These are phyloP conservation scores for Stratiomys singularior DNA, from an alignment of 2,888 invertebrate genomes.

Conservation along the genomic window DNA sequence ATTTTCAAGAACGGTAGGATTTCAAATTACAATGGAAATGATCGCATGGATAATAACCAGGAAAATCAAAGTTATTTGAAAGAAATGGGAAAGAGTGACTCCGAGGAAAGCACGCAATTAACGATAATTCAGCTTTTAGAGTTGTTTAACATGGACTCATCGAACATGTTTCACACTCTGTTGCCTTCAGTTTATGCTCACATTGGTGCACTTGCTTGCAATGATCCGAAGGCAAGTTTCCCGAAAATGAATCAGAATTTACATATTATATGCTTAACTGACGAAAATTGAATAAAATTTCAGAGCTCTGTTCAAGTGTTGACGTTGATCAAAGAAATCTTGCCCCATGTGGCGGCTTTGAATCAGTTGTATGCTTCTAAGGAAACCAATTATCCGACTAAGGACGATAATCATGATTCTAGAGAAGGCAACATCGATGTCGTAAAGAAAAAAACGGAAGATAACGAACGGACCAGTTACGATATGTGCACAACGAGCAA, in stretches of 20 bases:
- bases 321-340: conserved; percentile 84
- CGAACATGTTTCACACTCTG: conserved; percentile 75
- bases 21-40: conserved; percentile 63
- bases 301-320: conserved; percentile 88
- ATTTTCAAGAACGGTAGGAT: conserved; percentile 62
- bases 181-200: conserved; percentile 87
- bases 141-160: conserved; percentile 63
- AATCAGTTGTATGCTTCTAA: conserved; percentile 72
- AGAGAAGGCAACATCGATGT: conserved; percentile 43
- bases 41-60: conserved; percentile 58
- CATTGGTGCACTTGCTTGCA: conserved; percentile 78
- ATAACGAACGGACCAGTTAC: conserved; percentile 58
- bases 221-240: conserved; percentile 80
- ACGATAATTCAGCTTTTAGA: conserved; percentile 62
- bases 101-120: conserved; percentile 60
- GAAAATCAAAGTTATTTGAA: conserved; percentile 49
- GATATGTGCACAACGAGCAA: conserved; percentile 76
- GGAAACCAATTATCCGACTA: conserved; percentile 54
- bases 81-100: conserved; percentile 61
- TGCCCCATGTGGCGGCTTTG: conserved; percentile 88
- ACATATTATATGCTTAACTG: background rate
- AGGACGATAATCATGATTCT: conserved; percentile 53
- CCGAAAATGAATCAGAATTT: too few relatives aligned
- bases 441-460: conserved; percentile 55
- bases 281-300: background rate